Evolutionary conservation across 2,888 invertebrate species (phyloP).

Genomic region (Pardosa pseudoannulata): DNA sequence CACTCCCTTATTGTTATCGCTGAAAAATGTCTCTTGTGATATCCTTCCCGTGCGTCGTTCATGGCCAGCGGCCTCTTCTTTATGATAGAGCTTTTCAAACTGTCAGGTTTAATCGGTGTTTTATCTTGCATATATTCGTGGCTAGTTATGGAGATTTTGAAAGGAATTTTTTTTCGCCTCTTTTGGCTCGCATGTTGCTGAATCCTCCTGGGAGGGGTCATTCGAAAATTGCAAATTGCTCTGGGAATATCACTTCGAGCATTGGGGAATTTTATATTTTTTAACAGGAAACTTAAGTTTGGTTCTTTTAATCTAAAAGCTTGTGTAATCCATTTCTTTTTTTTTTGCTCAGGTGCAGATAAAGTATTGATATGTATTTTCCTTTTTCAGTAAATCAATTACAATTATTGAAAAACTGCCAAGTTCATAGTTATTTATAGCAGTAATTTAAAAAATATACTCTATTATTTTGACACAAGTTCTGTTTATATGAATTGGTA

Average conservation of each 20-base stretch:
- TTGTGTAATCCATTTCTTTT: too few species aligned
- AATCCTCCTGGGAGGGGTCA: slow-evolving; percentile 1
- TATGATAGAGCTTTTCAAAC: slow-evolving; percentile 49
- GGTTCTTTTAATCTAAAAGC: too few species aligned
- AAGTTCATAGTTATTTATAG: too few species aligned
- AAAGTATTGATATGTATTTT: too few species aligned
- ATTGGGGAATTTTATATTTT: too few species aligned
- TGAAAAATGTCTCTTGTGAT: slow-evolving; percentile 64
- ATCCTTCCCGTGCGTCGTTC: slow-evolving; percentile 30
- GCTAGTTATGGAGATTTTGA: slow-evolving; percentile 35
- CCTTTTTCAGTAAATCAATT: too few species aligned
- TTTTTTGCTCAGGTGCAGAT: too few species aligned
- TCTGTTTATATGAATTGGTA: too few species aligned
- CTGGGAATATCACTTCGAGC: background rate
- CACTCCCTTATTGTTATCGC: slow-evolving; percentile 60
- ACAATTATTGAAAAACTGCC: too few species aligned
- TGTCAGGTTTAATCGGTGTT: slow-evolving; percentile 63
- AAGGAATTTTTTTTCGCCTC: slow-evolving; percentile 7
- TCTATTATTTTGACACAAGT: too few species aligned
- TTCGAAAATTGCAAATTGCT: background rate
- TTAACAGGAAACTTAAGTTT: too few species aligned
- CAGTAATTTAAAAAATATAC: too few species aligned
- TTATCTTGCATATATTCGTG: slow-evolving; percentile 53
- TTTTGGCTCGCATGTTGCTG: background rate
- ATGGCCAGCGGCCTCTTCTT: slow-evolving; percentile 33